These are phyloP conservation scores for Mesoligia furuncula DNA, from an alignment of 2,888 invertebrate species.

Conservation along the genomic window DNA sequence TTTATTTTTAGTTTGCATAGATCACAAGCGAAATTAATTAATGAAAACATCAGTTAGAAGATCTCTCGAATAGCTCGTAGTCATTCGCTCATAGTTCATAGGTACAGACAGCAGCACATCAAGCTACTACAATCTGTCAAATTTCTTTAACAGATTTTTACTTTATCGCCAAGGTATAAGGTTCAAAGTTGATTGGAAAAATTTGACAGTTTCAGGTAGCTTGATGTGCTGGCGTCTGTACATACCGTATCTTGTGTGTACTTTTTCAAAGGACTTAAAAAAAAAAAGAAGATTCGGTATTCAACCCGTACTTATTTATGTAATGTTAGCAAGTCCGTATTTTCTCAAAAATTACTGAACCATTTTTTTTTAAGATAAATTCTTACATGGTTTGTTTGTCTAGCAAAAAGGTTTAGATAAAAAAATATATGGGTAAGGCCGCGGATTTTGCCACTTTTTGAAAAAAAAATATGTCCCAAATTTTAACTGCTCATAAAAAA, in stretches of 20 bases:
- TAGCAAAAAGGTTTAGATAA: not conserved
- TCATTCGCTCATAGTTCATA: not conserved
- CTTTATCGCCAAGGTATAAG: too few species aligned
- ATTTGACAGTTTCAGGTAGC: too few species aligned
- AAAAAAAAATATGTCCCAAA: too few species aligned
- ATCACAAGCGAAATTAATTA: slow-evolving; percentile 8
- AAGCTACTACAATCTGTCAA: too few species aligned
- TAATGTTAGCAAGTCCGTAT: not conserved
- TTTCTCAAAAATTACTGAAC: not conserved
- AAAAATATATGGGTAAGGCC: too few species aligned
- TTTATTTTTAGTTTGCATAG: slow-evolving; percentile 18
- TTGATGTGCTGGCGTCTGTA: too few species aligned
- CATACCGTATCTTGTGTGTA: not conserved
- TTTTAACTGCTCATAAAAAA: too few species aligned
- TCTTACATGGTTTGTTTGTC: too few species aligned
- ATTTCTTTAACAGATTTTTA: too few species aligned
- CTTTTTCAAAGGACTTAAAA: not conserved
- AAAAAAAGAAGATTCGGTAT: not conserved
- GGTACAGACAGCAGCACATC: too few species aligned
- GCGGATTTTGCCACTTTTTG: too few species aligned
- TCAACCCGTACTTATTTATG: not conserved
- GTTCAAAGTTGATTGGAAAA: too few species aligned
- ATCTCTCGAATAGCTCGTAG: not conserved
- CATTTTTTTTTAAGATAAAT: not conserved
- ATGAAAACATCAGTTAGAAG: not conserved